Evolutionary conservation across 2,888 invertebrate genomes (phyloP), one percentile per base, ranked within the genome.

Genomic region (Eledona agricola): DNA sequence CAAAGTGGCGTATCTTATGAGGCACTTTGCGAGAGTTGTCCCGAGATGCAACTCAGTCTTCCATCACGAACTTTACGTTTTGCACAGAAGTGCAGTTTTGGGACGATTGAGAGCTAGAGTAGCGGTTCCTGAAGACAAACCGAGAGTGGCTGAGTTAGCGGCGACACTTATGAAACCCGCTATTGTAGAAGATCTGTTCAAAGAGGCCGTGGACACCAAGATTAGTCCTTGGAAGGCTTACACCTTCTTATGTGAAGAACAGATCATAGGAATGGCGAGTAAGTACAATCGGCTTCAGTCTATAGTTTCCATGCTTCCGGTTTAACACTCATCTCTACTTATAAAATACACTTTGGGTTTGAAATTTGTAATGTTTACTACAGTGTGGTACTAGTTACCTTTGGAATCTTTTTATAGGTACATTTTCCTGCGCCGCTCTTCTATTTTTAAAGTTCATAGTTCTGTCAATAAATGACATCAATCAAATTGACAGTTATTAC

Each of bases 21-120:
- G 52, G 28, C 54, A 58, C 28, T 64, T 65, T 28, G 37, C 55
- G 3, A 47, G 66, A 42, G 74, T 77, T 0, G 66, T 74, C 1
- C 71, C 77, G 7, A 68, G 72, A 42, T 59, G 66, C 6, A 58
- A 66, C 29, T 66, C 71, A 22, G 71, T 73, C 19, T 79, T 76
- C 58, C 75, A 77, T 1, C 74, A 79, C 62, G 73, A 76, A 4
- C 58, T 81, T 5, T 78, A 78, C 60, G 55, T 78, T 1, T 64
- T 77, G 3, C 79, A 81, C 53, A 75, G 75, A 11, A 73, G 71
- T 22, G 55, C 73, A 6, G 50, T 77, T 3, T 47, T 64, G 13
- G 65, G 66, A 15, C 59, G 25, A 5, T 43, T 58, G 35, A 63
- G 2, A 17, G 64, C 66, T 0, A 64, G 74, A 1, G 35, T 52